Base-by-base conservation (phyloP, 2,113 vertebrate genomes). In the Diphyllodes magnificus region DNA sequence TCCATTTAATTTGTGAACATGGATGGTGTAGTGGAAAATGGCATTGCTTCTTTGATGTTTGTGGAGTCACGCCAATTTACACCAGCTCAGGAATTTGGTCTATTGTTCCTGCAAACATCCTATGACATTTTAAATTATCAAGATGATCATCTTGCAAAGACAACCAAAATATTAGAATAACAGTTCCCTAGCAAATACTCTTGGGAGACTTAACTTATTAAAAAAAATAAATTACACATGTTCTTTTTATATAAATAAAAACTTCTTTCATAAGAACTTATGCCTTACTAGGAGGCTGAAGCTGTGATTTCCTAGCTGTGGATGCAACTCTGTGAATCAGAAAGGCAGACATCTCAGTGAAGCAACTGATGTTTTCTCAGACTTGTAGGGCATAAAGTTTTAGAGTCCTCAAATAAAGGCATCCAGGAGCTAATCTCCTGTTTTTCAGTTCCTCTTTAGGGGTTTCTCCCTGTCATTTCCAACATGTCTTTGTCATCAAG, bases 1-100 rank as follows among this genome's bases (percentile, higher is more conserved):
- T 92, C 28, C 59, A 81, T 92, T 95, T 95, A 96, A 97, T 94
- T 91, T 94, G 70, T 91, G 77, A 88, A 92, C 92, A 93, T 30
- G 49, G 82, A 90, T 96, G 90, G 13, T 28, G 57, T 90, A 60
- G 72, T 95, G 85, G 93, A 95, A 96, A 94, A 79, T 78, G 65
- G 77, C 90, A 86, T 60, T 57, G 40, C 44, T 88, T 25, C 86
- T 95, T 94, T 95, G 88, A 90, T 83, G 31, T 90, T 83, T 40
- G 76, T 93, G 85, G 71, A 96, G 54, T 61, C 3, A 1, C 8
- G 85, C 90, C 94, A 83, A 13, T 71, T 96, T 81, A 88, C 44
- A 93, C 71, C 65, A 94, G 56, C 53, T 78, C 82, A 96, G 88
- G 85, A 97, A 94, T 96, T 59, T 86, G 24, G 17, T 60, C 93